Percentiles rank a stretch among this genome's conserved stretches.
Evolutionary conservation across 1,140 invertebrate species (phyloP).

Genomic region (Rhizoglyphus robini): DNA sequence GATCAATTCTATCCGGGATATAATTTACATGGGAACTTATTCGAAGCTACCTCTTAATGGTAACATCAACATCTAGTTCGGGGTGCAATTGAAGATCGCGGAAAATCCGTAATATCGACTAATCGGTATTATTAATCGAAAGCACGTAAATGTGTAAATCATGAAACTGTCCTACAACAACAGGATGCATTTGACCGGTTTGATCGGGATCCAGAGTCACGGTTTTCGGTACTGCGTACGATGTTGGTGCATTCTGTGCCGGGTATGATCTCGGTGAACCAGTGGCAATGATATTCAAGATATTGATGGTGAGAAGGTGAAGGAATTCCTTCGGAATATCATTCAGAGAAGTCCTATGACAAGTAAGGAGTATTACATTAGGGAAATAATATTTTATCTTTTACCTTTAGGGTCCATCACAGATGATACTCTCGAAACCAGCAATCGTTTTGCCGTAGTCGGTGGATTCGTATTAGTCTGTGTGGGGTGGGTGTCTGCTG

Average conservation of each 20-base stretch:
- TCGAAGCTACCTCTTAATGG: too few relatives aligned
- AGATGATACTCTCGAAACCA: constrained; percentile 59
- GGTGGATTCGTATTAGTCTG: constrained; percentile 73
- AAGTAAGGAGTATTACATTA: neutral
- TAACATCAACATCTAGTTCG: too few relatives aligned
- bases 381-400: neutral
- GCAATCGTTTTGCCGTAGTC: constrained; percentile 67
- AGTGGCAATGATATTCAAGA: constrained; percentile 5
- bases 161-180: constrained; percentile 48
- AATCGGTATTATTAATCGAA: constrained; percentile 68
- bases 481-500: constrained; percentile 64
- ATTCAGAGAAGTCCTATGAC: neutral
- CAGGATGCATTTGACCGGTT: constrained; percentile 57
- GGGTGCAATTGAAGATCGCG: constrained; percentile 46
- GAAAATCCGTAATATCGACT: constrained; percentile 48
- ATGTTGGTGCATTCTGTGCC: constrained; percentile 72
- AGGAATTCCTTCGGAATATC: constrained; percentile 14
- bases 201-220: constrained; percentile 50
- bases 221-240: constrained; percentile 65
- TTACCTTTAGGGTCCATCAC: constrained; percentile 34
- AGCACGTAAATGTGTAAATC: constrained; percentile 64
- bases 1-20: too few relatives aligned
- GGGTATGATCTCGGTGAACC: constrained; percentile 54
- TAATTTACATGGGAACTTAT: too few relatives aligned
- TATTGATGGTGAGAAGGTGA: too few relatives aligned